Conservation (phyloP, 2,888 invertebrate genomes). For the Thalpophila matura region DNA sequence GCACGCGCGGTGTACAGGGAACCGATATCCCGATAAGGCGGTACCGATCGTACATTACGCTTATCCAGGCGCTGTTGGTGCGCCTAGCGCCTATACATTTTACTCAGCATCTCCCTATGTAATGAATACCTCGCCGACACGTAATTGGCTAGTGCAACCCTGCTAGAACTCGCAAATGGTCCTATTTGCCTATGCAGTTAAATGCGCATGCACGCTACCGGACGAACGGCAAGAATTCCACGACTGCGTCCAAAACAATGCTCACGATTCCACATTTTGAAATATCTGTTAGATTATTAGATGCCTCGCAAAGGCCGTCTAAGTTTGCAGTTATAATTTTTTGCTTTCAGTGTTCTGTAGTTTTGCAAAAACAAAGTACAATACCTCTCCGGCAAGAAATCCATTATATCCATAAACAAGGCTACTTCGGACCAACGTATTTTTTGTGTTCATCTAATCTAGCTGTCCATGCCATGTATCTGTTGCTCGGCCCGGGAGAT, state of each 20-base stretch:
- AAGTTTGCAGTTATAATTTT: conserved; percentile 51
- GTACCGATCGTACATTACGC: conserved; percentile 82
- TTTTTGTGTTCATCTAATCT: conserved; percentile 72
- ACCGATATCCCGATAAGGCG: conserved; percentile 82
- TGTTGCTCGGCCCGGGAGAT: conserved; percentile 66
- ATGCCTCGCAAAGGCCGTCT: conserved; percentile 40
- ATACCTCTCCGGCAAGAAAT: conserved; percentile 62
- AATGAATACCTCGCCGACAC: conserved; percentile 82
- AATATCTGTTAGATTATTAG: conserved; percentile 51
- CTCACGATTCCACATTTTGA: conserved; percentile 62
- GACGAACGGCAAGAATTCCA: conserved; percentile 58
- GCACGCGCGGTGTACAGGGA: conserved; percentile 81
- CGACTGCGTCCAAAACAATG: conserved; percentile 65
- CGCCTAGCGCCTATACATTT: conserved; percentile 79
- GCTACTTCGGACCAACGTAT: conserved; percentile 61
- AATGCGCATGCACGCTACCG: conserved; percentile 59
- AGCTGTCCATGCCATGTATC: conserved; percentile 72
- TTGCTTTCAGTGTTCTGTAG: conserved; percentile 50
- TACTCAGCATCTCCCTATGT: conserved; percentile 75
- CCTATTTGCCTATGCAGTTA: conserved; percentile 63
- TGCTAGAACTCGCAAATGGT: conserved; percentile 73
- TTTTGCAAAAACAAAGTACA: conserved; percentile 60
- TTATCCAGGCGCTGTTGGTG: conserved; percentile 76
- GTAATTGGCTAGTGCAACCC: conserved; percentile 79
- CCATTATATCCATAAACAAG: conserved; percentile 69